Evolutionary conservation across 2,113 vertebrate species (phyloP), one percentile per base, ranked within the genome.

Genomic region (Osmerus eperlanus): DNA sequence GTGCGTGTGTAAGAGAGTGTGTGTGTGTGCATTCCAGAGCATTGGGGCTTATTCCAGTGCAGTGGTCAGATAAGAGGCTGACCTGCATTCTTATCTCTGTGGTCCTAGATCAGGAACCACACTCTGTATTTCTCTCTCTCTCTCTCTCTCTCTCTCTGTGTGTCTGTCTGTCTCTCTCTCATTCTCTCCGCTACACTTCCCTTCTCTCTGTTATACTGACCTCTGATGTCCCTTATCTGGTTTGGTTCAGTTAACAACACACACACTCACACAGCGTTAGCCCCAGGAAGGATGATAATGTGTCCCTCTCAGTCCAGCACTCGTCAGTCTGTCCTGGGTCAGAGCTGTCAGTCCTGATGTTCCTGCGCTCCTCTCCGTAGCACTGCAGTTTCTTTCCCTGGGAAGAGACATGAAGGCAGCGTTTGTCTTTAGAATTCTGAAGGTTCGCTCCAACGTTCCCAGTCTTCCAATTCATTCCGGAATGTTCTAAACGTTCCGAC

Each of bases 211-310:
- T 18, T 16, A 1, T 32, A 3, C 18, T 69, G 80, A 79, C 71
- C 77, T 25, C 36, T 41, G 32, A 41, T 66, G 61, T 41, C 67
- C 71, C 16, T 68, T 70, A 74, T 82, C 73, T 70, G 5, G 36
- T 41, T 41, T 41, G 36, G 36, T 56, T 16, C 54, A 56, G 12
- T 2, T 8, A 16, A 56, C 54, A n/a, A 56, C 54, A 56, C 54
- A 56, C 54, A 56, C 54, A 56, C 54, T 3, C 54, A 1, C 6
- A 3, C 54, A 61, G 32, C 2, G 0, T 13, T 21, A 15, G 36
- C 36, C 36, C 6, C 36, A 41, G 36, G 36, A 4, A 41, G 36
- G 36, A 41, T 41, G 36, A 41, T 41, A 5, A 1, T 7, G 6
- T 41, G 36, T 41, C 36, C 1, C 36, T 41, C 36, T 41, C 36